Conservation (phyloP, 2,888 invertebrate genomes). For the Ochropleura plecta region DNA sequence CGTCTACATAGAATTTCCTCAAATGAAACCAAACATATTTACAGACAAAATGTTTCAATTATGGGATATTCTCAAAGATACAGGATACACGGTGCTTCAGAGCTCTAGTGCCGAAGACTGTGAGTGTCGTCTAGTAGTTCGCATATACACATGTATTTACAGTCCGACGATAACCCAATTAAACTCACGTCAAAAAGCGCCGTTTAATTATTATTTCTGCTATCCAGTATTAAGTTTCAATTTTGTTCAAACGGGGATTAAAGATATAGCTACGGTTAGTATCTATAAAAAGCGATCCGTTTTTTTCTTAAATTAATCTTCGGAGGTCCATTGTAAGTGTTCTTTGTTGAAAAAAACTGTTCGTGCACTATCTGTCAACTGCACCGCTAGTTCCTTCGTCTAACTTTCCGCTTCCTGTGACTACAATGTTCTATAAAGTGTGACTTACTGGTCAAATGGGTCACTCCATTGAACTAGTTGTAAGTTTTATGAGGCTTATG, state of each 20-base stretch:
- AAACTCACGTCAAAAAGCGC: not conserved
- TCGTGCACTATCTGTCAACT: not conserved
- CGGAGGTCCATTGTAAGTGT: not conserved
- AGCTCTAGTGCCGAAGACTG: not conserved
- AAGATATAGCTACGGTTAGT: not conserved
- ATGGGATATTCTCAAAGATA: not conserved
- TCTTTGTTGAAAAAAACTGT: conserved; percentile 16
- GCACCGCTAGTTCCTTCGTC: conserved; percentile 12
- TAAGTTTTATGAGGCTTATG: conserved; percentile 8
- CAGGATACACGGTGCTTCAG: not conserved
- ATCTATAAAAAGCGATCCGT: not conserved
- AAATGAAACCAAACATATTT: not conserved
- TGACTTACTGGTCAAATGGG: conserved; percentile 7
- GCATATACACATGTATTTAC: not conserved
- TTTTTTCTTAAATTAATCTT: conserved; percentile 1
- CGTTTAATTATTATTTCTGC: conserved; percentile 7
- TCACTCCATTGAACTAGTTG: conserved; percentile 8
- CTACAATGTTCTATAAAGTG: not conserved
- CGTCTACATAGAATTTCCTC: not conserved
- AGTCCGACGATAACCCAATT: not conserved
- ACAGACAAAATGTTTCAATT: not conserved
- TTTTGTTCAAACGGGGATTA: not conserved
- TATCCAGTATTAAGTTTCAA: not conserved
- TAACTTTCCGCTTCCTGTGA: conserved; percentile 32
- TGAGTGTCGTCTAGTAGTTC: not conserved